Base-by-base conservation (phyloP, 2,888 invertebrate genomes). In the Chrysotoxum bicinctum region DNA sequence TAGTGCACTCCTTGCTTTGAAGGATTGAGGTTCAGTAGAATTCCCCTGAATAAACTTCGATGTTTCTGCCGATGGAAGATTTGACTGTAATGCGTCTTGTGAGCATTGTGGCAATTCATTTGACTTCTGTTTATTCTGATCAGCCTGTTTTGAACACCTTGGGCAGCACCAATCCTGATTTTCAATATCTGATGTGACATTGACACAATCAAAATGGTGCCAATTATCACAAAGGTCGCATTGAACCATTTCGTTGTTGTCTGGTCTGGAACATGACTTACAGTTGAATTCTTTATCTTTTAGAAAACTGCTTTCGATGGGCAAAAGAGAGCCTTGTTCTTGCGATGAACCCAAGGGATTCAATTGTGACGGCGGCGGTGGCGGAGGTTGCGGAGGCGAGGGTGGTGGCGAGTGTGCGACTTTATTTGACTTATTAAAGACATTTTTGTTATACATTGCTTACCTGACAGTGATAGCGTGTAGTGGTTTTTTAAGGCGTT, bases 401-500 rank as follows among this genome's bases (percentile, higher is more conserved):
- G n/a, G n/a, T n/a, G n/a, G n/a, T n/a, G 21, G 23, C 7, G 48
- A 48, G 48, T 21, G 48, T 21, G 48, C 6, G 21, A 43, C 16
- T 9, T 7, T 43, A 1, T 0, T 6, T n/a, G 40, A 6, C n/a
- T n/a, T 6, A 6, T n/a, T 40, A 0, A 40, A 40, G 1, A 40
- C 6, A 40, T 40, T 40, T 2, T 40, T 1, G 40, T 40, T n/a
- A n/a, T 5, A 40, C 48, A 48, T 52, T 54, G 23, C 54, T 54
- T 54, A 54, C 54, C 30, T 54, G 54, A 30, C 54, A 54, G 54
- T 54, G 54, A 30, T 9, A 16, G n/a, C n/a, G 50, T 50, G 26
- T n/a, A n/a, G n/a, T n/a, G n/a, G n/a, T n/a, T n/a, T n/a, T n/a
- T n/a, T n/a, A n/a, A n/a, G n/a, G n/a, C n/a, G n/a, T n/a, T n/a